These are phyloP conservation scores for Propithecus coquereli DNA, from an alignment of 2,113 vertebrate species.

Conservation along the genomic window DNA sequence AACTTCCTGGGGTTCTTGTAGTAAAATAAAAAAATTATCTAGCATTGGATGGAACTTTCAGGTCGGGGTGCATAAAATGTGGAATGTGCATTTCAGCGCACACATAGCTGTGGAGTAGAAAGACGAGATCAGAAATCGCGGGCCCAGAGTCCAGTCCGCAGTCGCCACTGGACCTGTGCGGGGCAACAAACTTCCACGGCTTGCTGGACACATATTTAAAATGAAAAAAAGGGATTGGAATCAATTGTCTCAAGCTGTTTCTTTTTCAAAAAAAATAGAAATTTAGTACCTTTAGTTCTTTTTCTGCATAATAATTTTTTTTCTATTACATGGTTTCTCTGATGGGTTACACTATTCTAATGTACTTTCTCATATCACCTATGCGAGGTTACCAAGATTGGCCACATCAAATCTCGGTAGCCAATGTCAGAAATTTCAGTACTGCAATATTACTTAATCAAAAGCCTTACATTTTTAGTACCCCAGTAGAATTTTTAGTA, in stretches of 20 bases:
- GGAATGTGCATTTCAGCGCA: background rate
- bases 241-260: background rate
- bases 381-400: accelerated
- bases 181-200: accelerated
- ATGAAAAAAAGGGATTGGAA: accelerated
- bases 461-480: accelerated
- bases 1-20: background rate
- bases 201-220: background rate
- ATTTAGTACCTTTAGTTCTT: background rate
- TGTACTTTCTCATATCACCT: accelerated
- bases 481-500: background rate
- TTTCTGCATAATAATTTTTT: background rate
- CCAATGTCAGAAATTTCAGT: background rate
- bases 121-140: accelerated
- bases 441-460: background rate
- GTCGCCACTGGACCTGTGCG: accelerated
- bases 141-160: too few relatives aligned
- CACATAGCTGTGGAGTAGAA: accelerated
- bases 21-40: too few relatives aligned
- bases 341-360: accelerated
- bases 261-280: background rate
- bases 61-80: accelerated
- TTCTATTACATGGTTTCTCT: background rate
- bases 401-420: background rate
- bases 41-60: too few relatives aligned